Percentiles rank a stretch among this genome's conserved stretches.
phyloP scores from a whole-genome alignment of 2,797 vertebrate genomes.

The Galagoides demidoff region DNA sequence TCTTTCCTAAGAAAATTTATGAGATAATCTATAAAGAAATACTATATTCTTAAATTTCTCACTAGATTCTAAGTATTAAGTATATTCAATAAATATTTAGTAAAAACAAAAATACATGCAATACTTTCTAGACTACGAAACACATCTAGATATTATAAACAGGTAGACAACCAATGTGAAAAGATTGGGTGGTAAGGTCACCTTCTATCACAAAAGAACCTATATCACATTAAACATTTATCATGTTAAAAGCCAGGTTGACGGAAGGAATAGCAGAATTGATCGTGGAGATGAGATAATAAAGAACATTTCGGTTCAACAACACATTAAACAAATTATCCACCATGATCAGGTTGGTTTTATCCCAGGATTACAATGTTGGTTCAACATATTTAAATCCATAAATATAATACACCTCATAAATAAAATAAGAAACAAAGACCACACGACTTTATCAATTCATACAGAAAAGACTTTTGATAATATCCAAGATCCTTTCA shows the following conservation, averaged over 20 bases:
- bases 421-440: no score
- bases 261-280: not conserved
- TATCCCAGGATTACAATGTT: no score
- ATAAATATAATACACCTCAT: no score
- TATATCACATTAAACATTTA: not conserved
- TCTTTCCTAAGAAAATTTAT: not conserved
- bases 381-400: no score
- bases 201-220: not conserved
- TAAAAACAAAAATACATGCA: not conserved
- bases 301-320: not conserved
- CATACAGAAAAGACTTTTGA: no score
- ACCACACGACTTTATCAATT: no score
- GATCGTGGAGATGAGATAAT: not conserved
- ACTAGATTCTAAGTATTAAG: not conserved
- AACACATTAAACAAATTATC: no score
- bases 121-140: not conserved
- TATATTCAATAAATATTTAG: not conserved
- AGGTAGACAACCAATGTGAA: not conserved
- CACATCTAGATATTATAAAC: not conserved
- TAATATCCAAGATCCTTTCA: no score
- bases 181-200: not conserved
- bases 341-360: no score
- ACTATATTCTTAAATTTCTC: not conserved
- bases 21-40: not conserved
- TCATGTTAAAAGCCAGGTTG: not conserved